Percentiles rank a stretch among this genome's conserved stretches.
Conservation (phyloP, 2,888 invertebrate species). For the Andrena bucephala region DNA sequence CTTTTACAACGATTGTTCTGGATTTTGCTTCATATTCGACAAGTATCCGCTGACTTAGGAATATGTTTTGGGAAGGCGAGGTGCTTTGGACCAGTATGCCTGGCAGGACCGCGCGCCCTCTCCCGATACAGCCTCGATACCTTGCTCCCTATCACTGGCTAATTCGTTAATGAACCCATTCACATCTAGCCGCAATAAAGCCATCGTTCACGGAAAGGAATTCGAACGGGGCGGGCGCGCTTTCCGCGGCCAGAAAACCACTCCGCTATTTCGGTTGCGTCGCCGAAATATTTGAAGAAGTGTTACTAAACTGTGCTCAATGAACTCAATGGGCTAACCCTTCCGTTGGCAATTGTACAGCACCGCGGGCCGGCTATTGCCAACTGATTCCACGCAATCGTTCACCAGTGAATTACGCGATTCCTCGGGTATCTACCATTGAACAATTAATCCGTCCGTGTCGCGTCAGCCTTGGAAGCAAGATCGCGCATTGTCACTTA, state of each 20-base stretch:
- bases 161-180: conserved; percentile 45
- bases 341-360: conserved; percentile 56
- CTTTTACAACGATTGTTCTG: too few species aligned
- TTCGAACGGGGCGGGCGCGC: conserved; percentile 12
- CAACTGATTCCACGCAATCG: conserved; percentile 49
- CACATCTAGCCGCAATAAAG: conserved; percentile 15
- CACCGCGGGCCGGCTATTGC: not conserved
- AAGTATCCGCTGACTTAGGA: too few species aligned
- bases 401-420: conserved; percentile 26
- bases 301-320: conserved; percentile 62
- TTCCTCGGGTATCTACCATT: conserved; percentile 12
- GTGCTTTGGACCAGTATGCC: not conserved
- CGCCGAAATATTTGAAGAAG: conserved; percentile 52
- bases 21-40: too few species aligned
- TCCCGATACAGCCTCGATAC: not conserved
- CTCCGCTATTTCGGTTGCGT: conserved; percentile 41
- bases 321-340: conserved; percentile 60
- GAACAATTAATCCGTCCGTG: conserved; percentile 30
- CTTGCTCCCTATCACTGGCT: not conserved
- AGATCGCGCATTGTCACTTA: not conserved
- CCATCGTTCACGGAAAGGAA: conserved; percentile 4
- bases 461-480: not conserved
- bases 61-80: too few species aligned
- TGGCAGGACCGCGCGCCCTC: not conserved
- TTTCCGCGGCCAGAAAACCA: conserved; percentile 43